Conservation (phyloP, 2,797 vertebrate genomes). For the Gambusia yucatana region DNA sequence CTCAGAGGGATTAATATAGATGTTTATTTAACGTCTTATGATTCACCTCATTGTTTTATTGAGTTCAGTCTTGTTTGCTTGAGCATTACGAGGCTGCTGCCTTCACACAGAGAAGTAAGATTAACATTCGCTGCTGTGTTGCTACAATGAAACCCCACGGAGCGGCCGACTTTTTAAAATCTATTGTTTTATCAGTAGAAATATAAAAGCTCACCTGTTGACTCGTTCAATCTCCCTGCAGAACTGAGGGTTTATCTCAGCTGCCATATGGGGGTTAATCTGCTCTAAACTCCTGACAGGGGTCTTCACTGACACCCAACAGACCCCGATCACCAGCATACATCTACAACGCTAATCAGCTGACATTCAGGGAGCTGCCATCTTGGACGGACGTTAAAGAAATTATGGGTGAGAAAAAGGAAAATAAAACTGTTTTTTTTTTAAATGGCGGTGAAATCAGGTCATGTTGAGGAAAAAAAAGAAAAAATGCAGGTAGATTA, state of each 20-base stretch:
- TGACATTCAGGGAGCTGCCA: constrained; percentile 17
- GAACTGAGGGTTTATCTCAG: constrained; percentile 43
- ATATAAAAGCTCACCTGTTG: constrained; percentile 57
- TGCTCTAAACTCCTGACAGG: constrained; percentile 45
- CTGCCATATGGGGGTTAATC: constrained; percentile 58
- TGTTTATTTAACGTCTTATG: not conserved
- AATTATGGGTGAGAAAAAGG: not conserved
- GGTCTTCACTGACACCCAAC: constrained; percentile 49
- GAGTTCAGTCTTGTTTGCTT: no score
- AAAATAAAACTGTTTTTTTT: not conserved
- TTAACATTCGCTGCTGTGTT: not conserved
- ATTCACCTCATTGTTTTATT: not conserved
- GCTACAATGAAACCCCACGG: not conserved
- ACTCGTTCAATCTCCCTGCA: constrained; percentile 11
- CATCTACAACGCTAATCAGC: constrained; percentile 27
- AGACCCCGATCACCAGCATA: constrained; percentile 33
- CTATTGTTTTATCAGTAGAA: constrained; percentile 5
- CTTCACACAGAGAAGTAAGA: not conserved
- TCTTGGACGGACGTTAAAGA: not conserved
- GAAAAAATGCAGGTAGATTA: constrained; percentile 12
- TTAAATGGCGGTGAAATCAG: not conserved
- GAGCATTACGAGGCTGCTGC: not conserved
- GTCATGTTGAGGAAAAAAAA: constrained; percentile 17
- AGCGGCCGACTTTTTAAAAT: not conserved
- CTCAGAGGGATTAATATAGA: no score